These are phyloP conservation scores for Sciurus carolinensis DNA, from an alignment of 2,797 vertebrate species.

Conservation along the genomic window DNA sequence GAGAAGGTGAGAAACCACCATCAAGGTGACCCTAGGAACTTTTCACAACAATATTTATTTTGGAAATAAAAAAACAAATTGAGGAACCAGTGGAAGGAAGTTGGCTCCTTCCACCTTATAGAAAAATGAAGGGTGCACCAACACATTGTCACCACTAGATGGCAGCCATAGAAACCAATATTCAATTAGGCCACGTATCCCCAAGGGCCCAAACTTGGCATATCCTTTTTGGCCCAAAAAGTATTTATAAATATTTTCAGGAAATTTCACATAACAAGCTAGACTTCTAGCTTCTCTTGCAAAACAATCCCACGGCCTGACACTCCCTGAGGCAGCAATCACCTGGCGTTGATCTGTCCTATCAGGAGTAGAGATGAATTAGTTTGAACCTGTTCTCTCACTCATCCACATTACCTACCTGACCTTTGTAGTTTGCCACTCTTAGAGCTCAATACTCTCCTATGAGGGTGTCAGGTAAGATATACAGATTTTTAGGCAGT, in stretches of 20 bases:
- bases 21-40: neutral
- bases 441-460: neutral
- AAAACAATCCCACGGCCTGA: neutral
- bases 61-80: neutral
- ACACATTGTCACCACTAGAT: neutral
- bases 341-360: neutral
- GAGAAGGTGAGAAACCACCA: neutral
- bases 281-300: neutral
- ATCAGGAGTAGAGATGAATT: fast-evolving
- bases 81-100: neutral
- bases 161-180: neutral
- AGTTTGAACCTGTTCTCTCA: fast-evolving
- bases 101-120: fast-evolving
- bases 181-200: neutral
- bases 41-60: neutral
- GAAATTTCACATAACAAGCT: neutral
- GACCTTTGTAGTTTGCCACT: neutral
- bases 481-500: neutral
- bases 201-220: neutral
- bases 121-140: neutral
- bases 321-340: too few relatives aligned
- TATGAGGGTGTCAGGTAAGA: neutral
- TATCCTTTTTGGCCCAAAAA: neutral
- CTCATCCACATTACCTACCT: too few relatives aligned
- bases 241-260: neutral